Base-by-base conservation (phyloP, 2,797 vertebrate genomes). In the Molossus molossus region DNA sequence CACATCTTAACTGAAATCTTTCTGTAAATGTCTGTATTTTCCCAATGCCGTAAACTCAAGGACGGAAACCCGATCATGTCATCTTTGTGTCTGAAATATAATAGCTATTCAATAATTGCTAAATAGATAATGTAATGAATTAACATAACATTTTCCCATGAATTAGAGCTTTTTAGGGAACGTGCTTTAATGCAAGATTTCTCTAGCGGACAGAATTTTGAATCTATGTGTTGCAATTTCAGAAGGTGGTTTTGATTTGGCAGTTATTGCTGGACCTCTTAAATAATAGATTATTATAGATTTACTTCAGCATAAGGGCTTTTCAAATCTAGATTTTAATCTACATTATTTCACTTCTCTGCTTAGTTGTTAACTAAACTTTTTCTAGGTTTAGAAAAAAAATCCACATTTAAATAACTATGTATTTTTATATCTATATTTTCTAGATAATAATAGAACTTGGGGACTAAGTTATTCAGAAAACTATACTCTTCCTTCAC, bases 281-380 rank as follows among this genome's bases (percentile, higher is more conserved):
- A 57, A 95, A 88, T 87, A 72, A 76, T 37, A 13, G 17, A 82
- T 87, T 50, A n/a, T 57, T 87, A 57, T 12, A 89, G 7, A 55
- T 82, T 82, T 60, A 65, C 17, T 17, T 94, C 85, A 85, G 64
- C 64, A 15, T 69, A 55, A 83, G 21, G 14, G 23, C 13, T 88
- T 94, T 86, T 50, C 17, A 92, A 91, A 73, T 75, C 3, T 50
- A 82, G 3, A 62, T 77, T 90, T 80, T 96, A 89, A 80, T 5
- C 17, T 86, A 76, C 9, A 25, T 67, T 84, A n/a, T 0, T 18
- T 95, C 4, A 72, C 1, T 85, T 96, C 27, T 76, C 94, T 67
- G 12, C 48, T 88, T 75, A 62, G 17, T 70, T 0, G 9, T 87
- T 80, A 77, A 92, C 20, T 67, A 85, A 82, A 64, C 1, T 1